Base-by-base conservation (phyloP, 2,888 invertebrate genomes). In the Tubulanus polymorphus region DNA sequence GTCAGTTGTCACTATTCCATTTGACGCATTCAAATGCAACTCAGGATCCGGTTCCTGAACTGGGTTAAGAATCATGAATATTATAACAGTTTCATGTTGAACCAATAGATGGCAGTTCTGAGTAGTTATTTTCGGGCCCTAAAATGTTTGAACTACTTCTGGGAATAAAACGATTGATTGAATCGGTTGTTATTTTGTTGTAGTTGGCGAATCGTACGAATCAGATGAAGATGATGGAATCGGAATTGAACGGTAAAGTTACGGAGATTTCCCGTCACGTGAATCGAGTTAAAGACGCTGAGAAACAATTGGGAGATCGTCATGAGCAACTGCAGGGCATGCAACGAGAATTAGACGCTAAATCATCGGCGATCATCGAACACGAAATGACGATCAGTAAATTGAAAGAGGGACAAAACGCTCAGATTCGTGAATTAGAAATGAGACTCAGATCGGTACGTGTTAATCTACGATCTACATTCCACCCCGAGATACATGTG, bases 391-490 rank as follows among this genome's bases (percentile, higher is more conserved):
- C 59, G 5, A 53, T 55, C 5, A 65, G 69, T 23, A 61, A 65
- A 29, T 53, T 59, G 27, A 66, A 68, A 54, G 59, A 66, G 26
- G 51, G 68, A 30, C 70, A 71, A 50, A 55, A 59, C 18, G 67
- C 70, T 26, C 72, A 71, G 60, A 70, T 69, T 57, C 52, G 56
- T 27, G 70, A 73, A 28, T 68, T 66, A 51, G 67, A 71, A 57
- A 66, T 67, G 69, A 72, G 58, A 67, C 72, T 51, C 71, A 72
- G 29, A 66, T 66, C n/a, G n/a, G n/a, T n/a, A n/a, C n/a, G n/a
- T n/a, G n/a, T n/a, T n/a, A n/a, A n/a, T n/a, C n/a, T n/a, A n/a
- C n/a, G n/a, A n/a, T n/a, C n/a, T n/a, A n/a, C n/a, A n/a, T n/a
- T n/a, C n/a, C n/a, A n/a, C n/a, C n/a, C n/a, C n/a, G n/a, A n/a